These are phyloP conservation scores for Morpho deidamia DNA, from an alignment of 2,888 invertebrate genomes.

Conservation along the genomic window DNA sequence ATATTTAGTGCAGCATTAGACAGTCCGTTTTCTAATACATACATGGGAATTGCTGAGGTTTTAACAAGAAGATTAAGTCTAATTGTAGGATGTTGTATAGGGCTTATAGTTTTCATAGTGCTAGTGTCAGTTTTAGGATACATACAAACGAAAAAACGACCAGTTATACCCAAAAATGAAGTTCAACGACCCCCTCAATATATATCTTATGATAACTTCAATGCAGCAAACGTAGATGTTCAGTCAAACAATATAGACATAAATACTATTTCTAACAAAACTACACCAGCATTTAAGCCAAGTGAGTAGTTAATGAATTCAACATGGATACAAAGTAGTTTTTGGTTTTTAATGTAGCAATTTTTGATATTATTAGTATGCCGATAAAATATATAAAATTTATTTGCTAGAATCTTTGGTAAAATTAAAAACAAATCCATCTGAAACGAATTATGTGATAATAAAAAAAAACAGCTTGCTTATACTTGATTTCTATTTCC, in stretches of 20 bases:
- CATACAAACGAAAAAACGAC: conserved; percentile 90
- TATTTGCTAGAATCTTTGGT: too few relatives aligned
- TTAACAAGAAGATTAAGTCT: conserved; percentile 89
- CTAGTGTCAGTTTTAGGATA: conserved; percentile 91
- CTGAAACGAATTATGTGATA: neutral
- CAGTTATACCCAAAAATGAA: conserved; percentile 85
- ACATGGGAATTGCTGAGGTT: conserved; percentile 85
- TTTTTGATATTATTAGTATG: too few relatives aligned
- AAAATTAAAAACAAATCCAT: too few relatives aligned
- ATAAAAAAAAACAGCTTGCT: neutral
- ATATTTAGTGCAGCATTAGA: conserved; percentile 81
- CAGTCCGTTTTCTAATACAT: conserved; percentile 79
- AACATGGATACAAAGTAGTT: too few relatives aligned
- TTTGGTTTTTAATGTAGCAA: too few relatives aligned
- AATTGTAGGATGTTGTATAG: conserved; percentile 92
- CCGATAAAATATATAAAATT: too few relatives aligned
- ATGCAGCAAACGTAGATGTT: conserved; percentile 54
- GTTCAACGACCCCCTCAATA: conserved; percentile 86
- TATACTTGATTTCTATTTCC: neutral
- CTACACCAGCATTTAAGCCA: conserved; percentile 36
- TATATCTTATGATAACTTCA: conserved; percentile 83
- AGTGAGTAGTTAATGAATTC: conserved; percentile 16
- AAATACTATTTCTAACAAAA: conserved; percentile 65
- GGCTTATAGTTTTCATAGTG: conserved; percentile 90
- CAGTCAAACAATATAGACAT: conserved; percentile 68